Conservation (phyloP, 1,140 invertebrate species). For the Drosophila nannoptera region DNA sequence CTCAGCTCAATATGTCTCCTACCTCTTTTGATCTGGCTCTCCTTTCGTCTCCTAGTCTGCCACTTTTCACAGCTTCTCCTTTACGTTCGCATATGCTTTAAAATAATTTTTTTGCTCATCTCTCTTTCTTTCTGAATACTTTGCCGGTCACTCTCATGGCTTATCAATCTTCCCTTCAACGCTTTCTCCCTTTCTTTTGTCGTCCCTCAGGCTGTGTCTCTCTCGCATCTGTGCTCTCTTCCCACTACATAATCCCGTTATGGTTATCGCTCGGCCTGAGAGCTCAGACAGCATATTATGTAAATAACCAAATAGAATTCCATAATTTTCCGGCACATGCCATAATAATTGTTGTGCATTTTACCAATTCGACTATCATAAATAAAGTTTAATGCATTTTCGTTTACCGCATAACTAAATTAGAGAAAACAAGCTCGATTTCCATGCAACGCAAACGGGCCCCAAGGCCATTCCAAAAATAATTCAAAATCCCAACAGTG, state of each 20-base stretch:
- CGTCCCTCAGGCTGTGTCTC: background rate
- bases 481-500: constrained; percentile 45
- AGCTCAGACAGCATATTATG: constrained; percentile 2
- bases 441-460: constrained; percentile 36
- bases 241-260: background rate
- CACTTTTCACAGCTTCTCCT: too few species aligned
- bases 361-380: constrained; percentile 64
- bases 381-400: constrained; percentile 50
- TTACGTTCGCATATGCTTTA: too few species aligned
- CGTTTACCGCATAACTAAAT: constrained; percentile 68
- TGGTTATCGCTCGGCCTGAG: constrained; percentile 5
- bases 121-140: too few species aligned
- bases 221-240: background rate
- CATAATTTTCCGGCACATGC: constrained; percentile 12
- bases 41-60: too few species aligned
- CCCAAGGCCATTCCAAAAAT: constrained; percentile 18
- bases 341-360: constrained; percentile 26
- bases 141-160: too few species aligned
- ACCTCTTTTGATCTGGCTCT: too few species aligned
- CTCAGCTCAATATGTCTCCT: too few species aligned
- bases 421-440: constrained; percentile 55
- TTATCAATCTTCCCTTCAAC: too few species aligned
- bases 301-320: constrained; percentile 5
- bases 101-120: too few species aligned
- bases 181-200: too few species aligned